phyloP scores from a whole-genome alignment of 2,888 invertebrate species.

The Acanthosepion lycidas region DNA sequence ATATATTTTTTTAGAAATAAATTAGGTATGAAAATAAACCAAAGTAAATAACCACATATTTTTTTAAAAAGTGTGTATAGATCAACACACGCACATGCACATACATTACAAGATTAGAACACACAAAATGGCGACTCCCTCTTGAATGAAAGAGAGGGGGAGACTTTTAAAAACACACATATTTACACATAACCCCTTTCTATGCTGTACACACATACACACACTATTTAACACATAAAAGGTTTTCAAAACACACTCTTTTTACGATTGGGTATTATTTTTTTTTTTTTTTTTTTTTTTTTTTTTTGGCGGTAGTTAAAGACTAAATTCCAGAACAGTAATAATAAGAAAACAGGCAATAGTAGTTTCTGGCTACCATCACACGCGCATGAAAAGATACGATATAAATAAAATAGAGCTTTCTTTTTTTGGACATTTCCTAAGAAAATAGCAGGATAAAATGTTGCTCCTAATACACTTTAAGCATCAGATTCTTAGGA shows the following conservation, averaged over 20 bases:
- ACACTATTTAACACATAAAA: background rate
- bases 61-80: background rate
- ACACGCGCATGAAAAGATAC: too few species aligned
- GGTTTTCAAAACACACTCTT: background rate
- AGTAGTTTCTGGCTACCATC: too few species aligned
- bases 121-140: conserved; percentile 33
- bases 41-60: background rate
- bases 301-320: background rate
- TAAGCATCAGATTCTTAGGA: too few species aligned
- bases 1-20: too few species aligned
- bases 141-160: background rate
- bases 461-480: too few species aligned
- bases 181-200: background rate
- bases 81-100: background rate
- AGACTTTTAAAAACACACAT: background rate
- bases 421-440: too few species aligned
- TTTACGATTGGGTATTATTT: background rate
- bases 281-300: background rate
- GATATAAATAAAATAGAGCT: too few species aligned
- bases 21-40: background rate
- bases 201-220: background rate
- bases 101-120: background rate
- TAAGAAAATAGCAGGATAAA: too few species aligned
- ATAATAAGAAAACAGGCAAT: background rate
- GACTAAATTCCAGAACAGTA: background rate